Base-by-base conservation (phyloP, 2,888 invertebrate genomes). In the Polyommatus icarus region DNA sequence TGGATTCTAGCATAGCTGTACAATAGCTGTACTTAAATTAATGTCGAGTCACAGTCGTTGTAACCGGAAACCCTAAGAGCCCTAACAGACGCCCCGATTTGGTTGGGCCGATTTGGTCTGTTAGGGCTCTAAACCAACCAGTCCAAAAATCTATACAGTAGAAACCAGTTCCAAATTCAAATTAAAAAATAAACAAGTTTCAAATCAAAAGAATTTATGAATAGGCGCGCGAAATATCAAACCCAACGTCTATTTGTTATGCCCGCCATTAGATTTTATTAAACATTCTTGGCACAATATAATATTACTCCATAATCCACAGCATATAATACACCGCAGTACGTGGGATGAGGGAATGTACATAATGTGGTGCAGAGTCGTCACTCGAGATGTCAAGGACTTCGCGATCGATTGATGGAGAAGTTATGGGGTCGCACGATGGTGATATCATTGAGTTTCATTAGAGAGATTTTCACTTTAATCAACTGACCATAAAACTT, bases 341-440 rank as follows among this genome's bases (percentile, higher is more conserved):
- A 61, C 20, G 61, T 61, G 61, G 20, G 59, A n/a, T 20, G 59
- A 6, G 54, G 54, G 61, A 61, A 24, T 67, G 67, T 32, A 67
- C 67, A 67, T 67, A 3, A 67, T 18, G 12, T 29, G 24, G 29
- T 67, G 61, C 61, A 15, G 2, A 67, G 15, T 67, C 67, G 67
- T 15, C 29, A 24, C 24, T 61, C 29, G 29, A 67, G 18, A 67
- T 67, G 67, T 67, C 67, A 29, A 67, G 67, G 67, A 67, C 67
- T 67, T 67, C 5, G 29, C 67, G 15, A 67, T 32, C 67, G 67
- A 67, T 67, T 67, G 61, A 61, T 61, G 15, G 67, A 67, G 67
- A 67, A 67, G 29, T 29, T 67, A 29, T 29, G 67, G 67, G 29
- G 67, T 24, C 24, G 61, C 20, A 15, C 4, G 29, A 5, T 12